Base-by-base conservation (phyloP, 2,888 invertebrate species). In the Platerodrilus igneus region DNA sequence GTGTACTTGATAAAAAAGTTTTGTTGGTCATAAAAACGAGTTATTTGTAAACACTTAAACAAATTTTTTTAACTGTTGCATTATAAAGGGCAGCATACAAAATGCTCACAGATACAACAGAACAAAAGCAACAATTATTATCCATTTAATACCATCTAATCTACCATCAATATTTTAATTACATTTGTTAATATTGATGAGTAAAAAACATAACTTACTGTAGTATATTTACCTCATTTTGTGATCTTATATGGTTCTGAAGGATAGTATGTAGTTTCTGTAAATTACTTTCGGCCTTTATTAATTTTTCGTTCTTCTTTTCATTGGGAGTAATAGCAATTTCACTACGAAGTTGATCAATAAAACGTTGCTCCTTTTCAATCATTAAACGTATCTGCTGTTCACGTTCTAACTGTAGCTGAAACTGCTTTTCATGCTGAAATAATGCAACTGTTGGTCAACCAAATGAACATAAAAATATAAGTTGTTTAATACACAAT, bases 301-400 rank as follows among this genome's bases (percentile, higher is more conserved):
- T 67, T 44, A 80, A 62, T 60, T 79, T 77, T 19, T 70, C 58
- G 64, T 68, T 47, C 69, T 67, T 61, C 59, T 70, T 60, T 53
- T 68, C 61, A 62, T 73, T 71, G 4, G 67, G 62, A 20, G 58
- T 57, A 30, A 69, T 68, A 1, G 73, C 74, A 46, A 78, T 74
- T 69, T 83, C 73, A 70, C 83, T 81, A 45, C 86, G 77, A 44
- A 91, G 70, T 55, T 82, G 78, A 55, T 89, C 83, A 54, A 89
- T 79, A 67, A 87, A 86, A 56, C 83, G 78, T 66, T 83, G 83
- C 59, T 91, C 90, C 58, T 88, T 81, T 57, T 91, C 90, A 51
- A 93, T 73, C 94, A 95, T 95, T 59, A 90, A 74, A 52, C 84
- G 81, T 50, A 92, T 79, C 10, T 92, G 91, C 64, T 86, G 81